Base-by-base conservation (phyloP, 2,113 vertebrate species). In the Upupa epops region DNA sequence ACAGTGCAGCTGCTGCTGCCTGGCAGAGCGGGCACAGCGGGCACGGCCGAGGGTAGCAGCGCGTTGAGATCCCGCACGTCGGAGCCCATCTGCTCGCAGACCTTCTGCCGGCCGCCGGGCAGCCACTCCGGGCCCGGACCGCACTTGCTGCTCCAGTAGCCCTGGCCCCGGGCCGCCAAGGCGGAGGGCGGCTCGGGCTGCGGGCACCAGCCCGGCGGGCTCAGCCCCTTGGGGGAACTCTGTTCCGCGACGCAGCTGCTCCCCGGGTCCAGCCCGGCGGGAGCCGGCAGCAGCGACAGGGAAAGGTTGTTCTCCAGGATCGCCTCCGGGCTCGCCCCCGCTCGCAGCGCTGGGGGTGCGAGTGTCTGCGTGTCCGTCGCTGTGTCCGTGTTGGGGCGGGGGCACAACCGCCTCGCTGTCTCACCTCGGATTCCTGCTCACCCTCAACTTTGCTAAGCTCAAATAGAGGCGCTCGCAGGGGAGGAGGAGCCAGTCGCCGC, bases 31-130 rank as follows among this genome's bases (percentile, higher is more conserved):
- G 98, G 96, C 52, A 99, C 40, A 15, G 40, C 40, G 40, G 40
- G 40, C 15, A 42, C 40, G 40, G 40, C 97, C 1, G 98, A 97
- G 6, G 98, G 98, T 69, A 98, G 97, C 84, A 99, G 97, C 49
- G 98, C 97, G 96, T 99, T 99, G 93, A 99, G 98, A 83, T 99
- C 99, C 90, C 98, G 97, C 76, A 99, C 95, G 42, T 99, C 99
- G 81, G 99, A 98, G 92, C 98, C 98, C 99, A 99, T 98, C 74
- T 96, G 97, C 51, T 88, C 94, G 96, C 88, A 93, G 19, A 85
- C 90, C 95, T 96, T 88, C 77, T 88, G 79, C 80, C 96, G 48
- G 79, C 87, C 52, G 54, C 86, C 93, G 40, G 77, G 72, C 82
- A 95, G 96, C 90, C 88, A 95, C 37, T 96, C 96, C 89, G 79